Base-by-base conservation (phyloP, 2,113 vertebrate species). In the Xyrauchen texanus region DNA sequence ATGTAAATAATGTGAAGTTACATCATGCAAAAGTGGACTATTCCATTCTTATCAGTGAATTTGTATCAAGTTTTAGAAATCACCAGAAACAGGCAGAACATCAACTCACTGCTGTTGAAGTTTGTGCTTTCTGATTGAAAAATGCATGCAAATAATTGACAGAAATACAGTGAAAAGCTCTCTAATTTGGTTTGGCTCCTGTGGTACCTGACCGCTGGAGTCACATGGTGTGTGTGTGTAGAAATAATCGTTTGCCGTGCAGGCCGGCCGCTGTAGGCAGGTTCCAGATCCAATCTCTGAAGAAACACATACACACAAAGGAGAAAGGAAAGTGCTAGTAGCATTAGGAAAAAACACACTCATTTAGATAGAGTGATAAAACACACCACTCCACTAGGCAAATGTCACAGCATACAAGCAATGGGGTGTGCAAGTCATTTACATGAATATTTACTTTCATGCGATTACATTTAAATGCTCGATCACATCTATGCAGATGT, bases 211-310 rank as follows among this genome's bases (percentile, higher is more conserved):
- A 85, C 95, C 93, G 0, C 62, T 73, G 13, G 88, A 84, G 66
- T 99, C 94, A 73, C 97, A 99, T 58, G 94, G 93, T 0, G 93
- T 97, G 88, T 98, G 97, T 0, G 94, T 98, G 86, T 94, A 96
- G 92, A 99, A 99, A 86, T 95, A 99, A 83, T 99, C 97, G 71
- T 92, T 93, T 68, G 92, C 88, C 0, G 93, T 96, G 88, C 97
- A 98, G 15, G 94, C 90, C 0, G 95, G 95, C 8, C 95, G 93
- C 1, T 78, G 58, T 21, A 91, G 92, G 88, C 97, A 98, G 67
- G 88, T 90, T 4, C 91, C 93, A 1, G 95, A 96, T 52, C 95
- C 95, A n/a, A 91, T 80, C 68, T 83, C 93, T 94, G 85, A 34
- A 85, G 82, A 72, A 71, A 76, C 3, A 83, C 46, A 70, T 21